phyloP scores from a whole-genome alignment of 2,888 invertebrate genomes.

The Nemotelus nigrinus region DNA sequence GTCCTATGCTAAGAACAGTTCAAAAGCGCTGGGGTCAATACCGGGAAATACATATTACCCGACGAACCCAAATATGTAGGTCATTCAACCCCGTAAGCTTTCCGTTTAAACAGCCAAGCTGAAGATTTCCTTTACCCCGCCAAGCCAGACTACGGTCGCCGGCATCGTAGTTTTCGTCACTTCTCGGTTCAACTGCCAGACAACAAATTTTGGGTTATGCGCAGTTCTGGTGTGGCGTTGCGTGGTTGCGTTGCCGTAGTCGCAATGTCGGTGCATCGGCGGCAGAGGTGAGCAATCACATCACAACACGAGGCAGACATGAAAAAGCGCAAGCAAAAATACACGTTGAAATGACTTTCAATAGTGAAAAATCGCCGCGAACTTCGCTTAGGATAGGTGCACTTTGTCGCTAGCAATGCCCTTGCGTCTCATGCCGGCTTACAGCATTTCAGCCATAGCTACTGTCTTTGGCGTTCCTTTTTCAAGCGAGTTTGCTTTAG shows the following conservation, averaged over 20 bases:
- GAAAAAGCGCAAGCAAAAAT: conserved; percentile 31
- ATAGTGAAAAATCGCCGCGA: not conserved
- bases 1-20: not conserved
- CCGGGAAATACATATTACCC: conserved; percentile 18
- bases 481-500: too few species aligned
- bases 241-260: conserved; percentile 19
- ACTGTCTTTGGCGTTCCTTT: too few species aligned
- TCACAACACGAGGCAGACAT: conserved; percentile 10
- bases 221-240: conserved; percentile 36
- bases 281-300: conserved; percentile 3
- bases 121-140: conserved; percentile 10
- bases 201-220: conserved; percentile 44
- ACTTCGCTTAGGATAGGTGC: not conserved
- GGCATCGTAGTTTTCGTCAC: conserved; percentile 19
- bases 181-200: conserved; percentile 42
- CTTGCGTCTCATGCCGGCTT: too few species aligned
- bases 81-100: conserved; percentile 46
- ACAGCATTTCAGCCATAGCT: too few species aligned
- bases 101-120: conserved; percentile 7
- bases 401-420: too few species aligned
- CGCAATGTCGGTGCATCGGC: not conserved
- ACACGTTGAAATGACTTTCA: not conserved
- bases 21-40: not conserved
- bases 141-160: conserved; percentile 31
- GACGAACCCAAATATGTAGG: conserved; percentile 42